Evolutionary conservation across 2,113 vertebrate genomes (phyloP).

Genomic region (Zosterops japonicus): DNA sequence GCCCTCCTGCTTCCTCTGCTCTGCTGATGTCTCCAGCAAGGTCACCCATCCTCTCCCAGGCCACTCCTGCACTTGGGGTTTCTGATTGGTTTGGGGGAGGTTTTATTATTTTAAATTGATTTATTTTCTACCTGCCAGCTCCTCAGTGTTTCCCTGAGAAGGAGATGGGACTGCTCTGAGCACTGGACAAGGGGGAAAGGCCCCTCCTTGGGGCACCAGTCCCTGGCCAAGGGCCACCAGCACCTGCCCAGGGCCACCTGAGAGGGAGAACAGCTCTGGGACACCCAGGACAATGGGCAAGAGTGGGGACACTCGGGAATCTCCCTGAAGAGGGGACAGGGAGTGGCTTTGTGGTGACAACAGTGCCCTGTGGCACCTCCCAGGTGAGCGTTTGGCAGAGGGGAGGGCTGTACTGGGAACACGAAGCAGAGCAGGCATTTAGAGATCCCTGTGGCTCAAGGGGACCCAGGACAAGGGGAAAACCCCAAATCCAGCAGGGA

Average conservation of each 20-base stretch:
- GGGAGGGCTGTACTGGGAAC: accelerated
- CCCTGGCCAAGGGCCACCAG: neutral
- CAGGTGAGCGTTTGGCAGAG: accelerated
- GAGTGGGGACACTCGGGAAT: neutral
- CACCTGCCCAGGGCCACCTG: accelerated
- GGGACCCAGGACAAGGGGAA: neutral
- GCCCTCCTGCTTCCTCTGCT: neutral
- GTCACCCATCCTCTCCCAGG: neutral
- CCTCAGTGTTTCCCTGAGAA: accelerated
- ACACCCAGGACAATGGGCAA: neutral
- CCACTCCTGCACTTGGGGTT: neutral
- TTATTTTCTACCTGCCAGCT: neutral
- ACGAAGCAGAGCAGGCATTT: neutral
- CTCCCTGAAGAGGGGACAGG: neutral
- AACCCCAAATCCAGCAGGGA: neutral
- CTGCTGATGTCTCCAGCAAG: neutral
- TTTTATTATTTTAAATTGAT: neutral
- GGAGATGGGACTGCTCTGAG: neutral
- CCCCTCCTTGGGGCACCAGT: neutral
- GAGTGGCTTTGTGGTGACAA: neutral
- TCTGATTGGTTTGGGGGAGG: accelerated
- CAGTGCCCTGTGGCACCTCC: too few relatives aligned
- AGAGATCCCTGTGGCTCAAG: neutral
- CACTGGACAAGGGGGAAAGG: accelerated
- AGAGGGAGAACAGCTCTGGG: neutral